These are phyloP conservation scores for Acleris sparsana DNA, from an alignment of 2,888 invertebrate genomes.

Conservation along the genomic window DNA sequence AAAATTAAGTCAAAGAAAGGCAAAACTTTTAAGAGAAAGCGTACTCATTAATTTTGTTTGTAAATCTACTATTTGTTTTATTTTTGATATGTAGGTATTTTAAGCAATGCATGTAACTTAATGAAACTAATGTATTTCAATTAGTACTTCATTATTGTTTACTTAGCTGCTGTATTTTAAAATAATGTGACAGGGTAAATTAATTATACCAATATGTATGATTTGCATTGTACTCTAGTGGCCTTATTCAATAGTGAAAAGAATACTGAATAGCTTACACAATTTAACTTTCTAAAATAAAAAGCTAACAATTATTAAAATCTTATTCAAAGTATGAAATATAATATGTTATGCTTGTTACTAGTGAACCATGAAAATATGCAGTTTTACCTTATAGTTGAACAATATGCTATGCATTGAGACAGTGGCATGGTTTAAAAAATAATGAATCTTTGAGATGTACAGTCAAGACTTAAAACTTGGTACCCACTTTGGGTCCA, in stretches of 20 bases:
- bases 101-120: constrained; percentile 1
- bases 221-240: constrained; percentile 25
- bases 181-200: constrained; percentile 32
- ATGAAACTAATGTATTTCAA: background rate
- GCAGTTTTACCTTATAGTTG: too few relatives aligned
- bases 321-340: too few relatives aligned
- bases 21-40: constrained; percentile 80
- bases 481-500: too few relatives aligned
- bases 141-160: too few relatives aligned
- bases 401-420: too few relatives aligned
- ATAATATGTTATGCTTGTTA: too few relatives aligned
- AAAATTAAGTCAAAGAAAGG: constrained; percentile 78
- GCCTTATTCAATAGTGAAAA: constrained; percentile 28
- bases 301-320: too few relatives aligned
- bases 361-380: too few relatives aligned
- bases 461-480: too few relatives aligned
- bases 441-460: too few relatives aligned
- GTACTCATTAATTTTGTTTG: constrained; percentile 60
- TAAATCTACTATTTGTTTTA: constrained; percentile 28
- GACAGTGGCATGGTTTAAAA: too few relatives aligned
- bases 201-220: constrained; percentile 11
- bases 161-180: constrained; percentile 12
- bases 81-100: constrained; percentile 28
- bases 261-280: background rate
- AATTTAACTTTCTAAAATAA: background rate